Evolutionary conservation across 2,888 invertebrate species (phyloP).

Genomic region (Macrostomum cliftonense): DNA sequence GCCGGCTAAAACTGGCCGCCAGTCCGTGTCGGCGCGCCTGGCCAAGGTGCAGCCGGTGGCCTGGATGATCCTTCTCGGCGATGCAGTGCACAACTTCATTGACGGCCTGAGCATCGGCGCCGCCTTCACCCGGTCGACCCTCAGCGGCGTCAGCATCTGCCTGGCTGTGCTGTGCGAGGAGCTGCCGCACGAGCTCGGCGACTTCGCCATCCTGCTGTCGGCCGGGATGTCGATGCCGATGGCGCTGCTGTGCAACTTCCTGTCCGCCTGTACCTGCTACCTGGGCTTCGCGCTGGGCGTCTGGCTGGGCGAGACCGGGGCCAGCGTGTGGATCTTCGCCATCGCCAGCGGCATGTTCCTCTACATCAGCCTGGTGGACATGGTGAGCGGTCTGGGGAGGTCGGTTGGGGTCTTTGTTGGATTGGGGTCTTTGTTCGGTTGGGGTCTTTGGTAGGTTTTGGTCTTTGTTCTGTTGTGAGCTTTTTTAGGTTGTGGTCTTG

Average conservation of each 20-base stretch:
- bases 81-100: slow-evolving; percentile 47
- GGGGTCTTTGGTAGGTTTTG: too few relatives aligned
- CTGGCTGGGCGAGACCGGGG: slow-evolving; percentile 39
- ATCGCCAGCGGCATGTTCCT: slow-evolving; percentile 47
- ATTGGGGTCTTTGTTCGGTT: too few relatives aligned
- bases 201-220: slow-evolving; percentile 46
- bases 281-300: slow-evolving; percentile 43
- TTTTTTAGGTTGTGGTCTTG: too few relatives aligned
- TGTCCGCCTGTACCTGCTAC: slow-evolving; percentile 45
- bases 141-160: slow-evolving; percentile 44
- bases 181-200: slow-evolving; percentile 47
- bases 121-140: slow-evolving; percentile 42
- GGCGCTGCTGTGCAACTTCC: slow-evolving; percentile 44
- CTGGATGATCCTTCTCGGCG: slow-evolving; percentile 48
- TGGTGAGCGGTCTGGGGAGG: slow-evolving; percentile 37
- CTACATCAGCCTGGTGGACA: slow-evolving; percentile 46
- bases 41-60: slow-evolving; percentile 41
- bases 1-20: too few relatives aligned
- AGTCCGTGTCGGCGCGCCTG: neutral
- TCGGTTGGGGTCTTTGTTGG: too few relatives aligned
- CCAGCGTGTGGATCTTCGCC: slow-evolving; percentile 43
- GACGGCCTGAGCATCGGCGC: slow-evolving; percentile 47
- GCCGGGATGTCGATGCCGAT: slow-evolving; percentile 45
- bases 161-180: slow-evolving; percentile 47
- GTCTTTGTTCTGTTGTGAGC: too few relatives aligned